phyloP scores from a whole-genome alignment of 2,797 vertebrate genomes.

The Monodelphis domestica region DNA sequence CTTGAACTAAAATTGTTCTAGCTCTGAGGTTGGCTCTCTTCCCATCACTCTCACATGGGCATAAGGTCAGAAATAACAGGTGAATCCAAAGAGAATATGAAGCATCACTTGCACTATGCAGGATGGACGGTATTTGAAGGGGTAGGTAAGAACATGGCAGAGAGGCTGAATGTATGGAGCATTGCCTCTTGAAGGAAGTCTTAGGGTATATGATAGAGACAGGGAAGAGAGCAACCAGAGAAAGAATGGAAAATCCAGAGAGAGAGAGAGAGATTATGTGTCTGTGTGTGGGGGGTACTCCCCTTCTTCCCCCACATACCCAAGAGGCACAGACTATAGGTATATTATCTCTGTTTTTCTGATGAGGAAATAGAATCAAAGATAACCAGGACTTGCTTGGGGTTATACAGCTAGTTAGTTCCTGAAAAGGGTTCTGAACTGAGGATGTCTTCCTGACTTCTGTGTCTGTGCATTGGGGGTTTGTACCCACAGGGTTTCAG shows the following conservation, averaged over 20 bases:
- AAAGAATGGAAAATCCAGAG: not conserved
- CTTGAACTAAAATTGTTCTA: not conserved
- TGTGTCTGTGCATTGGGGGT: no score
- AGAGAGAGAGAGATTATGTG: no score
- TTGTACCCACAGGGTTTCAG: no score
- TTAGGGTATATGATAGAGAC: not conserved
- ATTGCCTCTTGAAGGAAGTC: not conserved
- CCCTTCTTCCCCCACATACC: no score
- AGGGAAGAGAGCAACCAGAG: not conserved
- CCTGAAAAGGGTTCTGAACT: not conserved
- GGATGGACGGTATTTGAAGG: not conserved
- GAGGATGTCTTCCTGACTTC: not conserved
- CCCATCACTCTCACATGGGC: not conserved
- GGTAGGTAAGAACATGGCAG: fast-evolving
- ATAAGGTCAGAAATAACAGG: not conserved
- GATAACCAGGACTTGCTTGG: not conserved
- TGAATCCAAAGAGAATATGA: no score
- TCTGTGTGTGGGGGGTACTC: no score
- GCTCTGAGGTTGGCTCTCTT: not conserved
- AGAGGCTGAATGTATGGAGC: not conserved
- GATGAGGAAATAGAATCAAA: not conserved
- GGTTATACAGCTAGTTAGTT: not conserved
- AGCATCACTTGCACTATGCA: not conserved
- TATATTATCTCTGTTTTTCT: not conserved
- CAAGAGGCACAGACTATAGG: not conserved